Evolutionary conservation across 2,797 vertebrate species (phyloP).

Genomic region (Poecile montanus): DNA sequence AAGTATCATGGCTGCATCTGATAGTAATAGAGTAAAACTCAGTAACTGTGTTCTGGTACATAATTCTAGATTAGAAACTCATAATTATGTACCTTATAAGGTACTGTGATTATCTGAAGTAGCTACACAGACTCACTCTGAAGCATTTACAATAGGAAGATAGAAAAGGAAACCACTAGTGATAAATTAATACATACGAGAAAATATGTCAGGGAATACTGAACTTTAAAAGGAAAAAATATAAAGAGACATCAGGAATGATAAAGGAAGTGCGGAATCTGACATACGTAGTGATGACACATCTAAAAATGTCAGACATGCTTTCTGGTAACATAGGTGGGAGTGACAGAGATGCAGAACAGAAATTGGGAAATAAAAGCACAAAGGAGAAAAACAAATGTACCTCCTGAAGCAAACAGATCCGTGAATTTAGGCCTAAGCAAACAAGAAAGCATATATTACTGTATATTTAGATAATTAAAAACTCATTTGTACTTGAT

Average conservation of each 20-base stretch:
- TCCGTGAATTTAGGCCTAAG: background rate
- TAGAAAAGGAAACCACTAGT: background rate
- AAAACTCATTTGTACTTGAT: background rate
- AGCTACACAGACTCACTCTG: background rate
- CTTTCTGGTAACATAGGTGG: background rate
- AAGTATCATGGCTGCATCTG: background rate
- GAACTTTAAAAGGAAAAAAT: background rate
- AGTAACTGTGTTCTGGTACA: background rate
- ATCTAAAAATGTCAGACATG: background rate
- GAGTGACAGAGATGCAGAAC: background rate
- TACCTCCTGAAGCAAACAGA: background rate
- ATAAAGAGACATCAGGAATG: background rate
- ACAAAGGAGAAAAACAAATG: background rate
- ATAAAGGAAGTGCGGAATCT: background rate
- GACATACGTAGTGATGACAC: background rate
- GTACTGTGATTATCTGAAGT: background rate
- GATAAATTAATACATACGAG: background rate
- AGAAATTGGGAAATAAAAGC: background rate
- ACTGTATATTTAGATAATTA: background rate
- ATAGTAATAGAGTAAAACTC: background rate
- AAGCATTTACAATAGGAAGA: background rate
- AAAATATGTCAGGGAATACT: background rate
- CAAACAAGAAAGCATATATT: background rate
- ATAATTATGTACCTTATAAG: background rate
- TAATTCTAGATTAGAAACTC: background rate